Percentiles rank a stretch among this genome's conserved stretches.
phyloP scores from a whole-genome alignment of 2,797 vertebrate genomes.

The Propithecus deckenii region DNA sequence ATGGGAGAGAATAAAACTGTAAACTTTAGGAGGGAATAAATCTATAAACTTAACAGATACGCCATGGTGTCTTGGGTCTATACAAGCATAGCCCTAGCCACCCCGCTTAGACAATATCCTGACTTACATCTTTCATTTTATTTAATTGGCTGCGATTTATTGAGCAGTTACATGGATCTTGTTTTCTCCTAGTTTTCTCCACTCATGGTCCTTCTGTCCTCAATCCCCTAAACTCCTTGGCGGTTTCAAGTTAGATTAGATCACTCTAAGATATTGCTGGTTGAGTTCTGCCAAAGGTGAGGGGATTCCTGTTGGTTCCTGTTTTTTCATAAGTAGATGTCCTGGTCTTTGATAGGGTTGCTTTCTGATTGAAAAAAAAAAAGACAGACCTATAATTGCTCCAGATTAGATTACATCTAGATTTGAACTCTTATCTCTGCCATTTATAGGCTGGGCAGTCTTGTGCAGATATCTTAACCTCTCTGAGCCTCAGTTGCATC shows the following conservation, averaged over 20 bases:
- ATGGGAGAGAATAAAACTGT: background rate
- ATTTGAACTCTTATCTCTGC: background rate
- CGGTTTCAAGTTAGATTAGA: background rate
- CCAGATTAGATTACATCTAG: background rate
- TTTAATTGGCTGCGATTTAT: background rate
- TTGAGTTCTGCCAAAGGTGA: background rate
- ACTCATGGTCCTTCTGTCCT: background rate
- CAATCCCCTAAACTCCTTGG: background rate
- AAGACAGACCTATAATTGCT: background rate
- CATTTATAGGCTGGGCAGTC: background rate
- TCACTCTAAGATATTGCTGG: background rate
- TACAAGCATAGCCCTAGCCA: background rate
- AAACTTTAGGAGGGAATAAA: background rate
- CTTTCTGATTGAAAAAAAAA: background rate
- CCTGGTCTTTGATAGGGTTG: background rate
- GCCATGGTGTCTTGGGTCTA: background rate
- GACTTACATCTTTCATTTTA: background rate
- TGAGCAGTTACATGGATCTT: background rate
- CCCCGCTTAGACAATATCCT: background rate
- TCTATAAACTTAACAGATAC: background rate
- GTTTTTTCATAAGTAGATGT: background rate
- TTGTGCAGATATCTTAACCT: background rate
- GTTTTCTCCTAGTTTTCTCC: background rate
- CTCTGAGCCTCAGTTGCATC: background rate
- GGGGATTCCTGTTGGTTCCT: background rate